phyloP scores from a whole-genome alignment of 2,113 vertebrate species.

The Ictidomys tridecemlineatus region DNA sequence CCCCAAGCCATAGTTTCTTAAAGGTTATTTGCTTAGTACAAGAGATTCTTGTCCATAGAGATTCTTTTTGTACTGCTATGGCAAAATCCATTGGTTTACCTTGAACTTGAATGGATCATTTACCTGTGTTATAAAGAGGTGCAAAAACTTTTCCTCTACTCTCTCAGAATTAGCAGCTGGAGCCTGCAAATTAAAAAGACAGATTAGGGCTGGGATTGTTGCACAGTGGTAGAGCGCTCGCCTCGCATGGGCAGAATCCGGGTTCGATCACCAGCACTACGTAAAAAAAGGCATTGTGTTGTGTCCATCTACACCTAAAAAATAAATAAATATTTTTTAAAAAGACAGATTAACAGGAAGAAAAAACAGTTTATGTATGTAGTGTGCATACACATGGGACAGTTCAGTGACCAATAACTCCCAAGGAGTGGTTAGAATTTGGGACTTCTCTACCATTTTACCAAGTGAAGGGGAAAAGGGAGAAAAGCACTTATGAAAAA shows the following conservation, averaged over 20 bases:
- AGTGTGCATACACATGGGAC: not conserved
- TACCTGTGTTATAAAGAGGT: not conserved
- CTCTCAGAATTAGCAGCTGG: not conserved
- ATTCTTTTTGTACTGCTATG: too few relatives aligned
- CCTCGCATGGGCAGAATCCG: too few relatives aligned
- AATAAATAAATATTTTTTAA: too few relatives aligned
- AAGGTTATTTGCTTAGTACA: too few relatives aligned
- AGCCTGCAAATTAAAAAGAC: not conserved
- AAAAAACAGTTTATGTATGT: not conserved
- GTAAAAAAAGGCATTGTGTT: too few relatives aligned
- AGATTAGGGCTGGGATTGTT: too few relatives aligned
- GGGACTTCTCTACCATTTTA: not conserved
- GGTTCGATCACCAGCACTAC: too few relatives aligned
- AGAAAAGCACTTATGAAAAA: too few relatives aligned
- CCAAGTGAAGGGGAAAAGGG: too few relatives aligned
- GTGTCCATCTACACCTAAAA: too few relatives aligned
- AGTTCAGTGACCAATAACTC: not conserved
- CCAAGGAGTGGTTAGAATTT: not conserved
- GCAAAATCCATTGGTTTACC: not conserved
- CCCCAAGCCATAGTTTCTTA: too few relatives aligned
- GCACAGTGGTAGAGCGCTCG: too few relatives aligned
- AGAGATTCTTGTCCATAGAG: not conserved
- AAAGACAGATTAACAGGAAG: not conserved
- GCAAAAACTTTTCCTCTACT: not conserved
- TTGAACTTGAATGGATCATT: not conserved